Percentiles rank a stretch among this genome's conserved stretches.
phyloP scores from a whole-genome alignment of 1,140 invertebrate species.

The Leptonema lineaticorne region DNA sequence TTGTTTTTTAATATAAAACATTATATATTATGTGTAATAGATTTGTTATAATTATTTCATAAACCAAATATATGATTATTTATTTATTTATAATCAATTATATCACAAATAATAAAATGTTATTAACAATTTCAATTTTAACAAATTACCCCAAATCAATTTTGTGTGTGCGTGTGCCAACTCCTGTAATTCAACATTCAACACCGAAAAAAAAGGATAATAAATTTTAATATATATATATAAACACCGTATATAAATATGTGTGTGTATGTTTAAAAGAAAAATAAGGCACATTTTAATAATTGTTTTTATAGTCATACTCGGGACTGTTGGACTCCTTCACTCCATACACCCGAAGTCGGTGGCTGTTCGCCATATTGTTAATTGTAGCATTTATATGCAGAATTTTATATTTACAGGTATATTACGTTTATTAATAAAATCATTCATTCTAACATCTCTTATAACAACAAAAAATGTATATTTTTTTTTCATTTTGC shows the following conservation, averaged over 20 bases:
- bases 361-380: conserved; percentile 44
- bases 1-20: too few relatives aligned
- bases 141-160: too few relatives aligned
- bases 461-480: not conserved
- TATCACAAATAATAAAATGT: not conserved
- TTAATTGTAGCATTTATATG: conserved; percentile 48
- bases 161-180: conserved; percentile 39
- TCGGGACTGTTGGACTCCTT: conserved; percentile 50
- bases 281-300: not conserved
- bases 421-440: conserved; percentile 40
- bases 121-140: not conserved
- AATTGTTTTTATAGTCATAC: conserved; percentile 37
- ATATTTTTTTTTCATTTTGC: conserved; percentile 30
- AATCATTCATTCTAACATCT: conserved; percentile 5
- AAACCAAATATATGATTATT: too few relatives aligned
- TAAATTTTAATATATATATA: too few relatives aligned
- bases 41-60: too few relatives aligned
- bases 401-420: conserved; percentile 49
- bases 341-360: conserved; percentile 47
- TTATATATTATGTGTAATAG: too few relatives aligned
- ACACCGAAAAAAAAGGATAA: not conserved
- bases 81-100: not conserved
- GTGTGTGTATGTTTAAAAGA: not conserved
- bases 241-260: too few relatives aligned
- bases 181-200: conserved; percentile 30